A percentile compares a stretch with the other conserved stretches of the same genome.
Evolutionary conservation across 2,113 vertebrate species (phyloP).

Genomic region (Pseudois nayaur): DNA sequence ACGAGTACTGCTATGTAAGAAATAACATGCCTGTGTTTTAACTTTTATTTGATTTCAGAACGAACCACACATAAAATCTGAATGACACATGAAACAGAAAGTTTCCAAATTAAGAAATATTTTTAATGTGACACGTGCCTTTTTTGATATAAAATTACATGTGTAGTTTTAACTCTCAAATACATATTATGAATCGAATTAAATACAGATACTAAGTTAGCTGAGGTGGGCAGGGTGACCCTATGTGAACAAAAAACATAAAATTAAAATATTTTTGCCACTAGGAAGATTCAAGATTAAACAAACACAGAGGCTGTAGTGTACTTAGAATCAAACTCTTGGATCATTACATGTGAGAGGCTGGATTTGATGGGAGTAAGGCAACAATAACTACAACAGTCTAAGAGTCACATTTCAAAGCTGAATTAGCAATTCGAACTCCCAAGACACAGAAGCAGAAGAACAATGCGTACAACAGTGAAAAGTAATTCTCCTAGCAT

Average conservation of each 20-base stretch:
- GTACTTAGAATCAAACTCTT: not conserved
- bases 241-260: not conserved
- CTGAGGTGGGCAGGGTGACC: not conserved
- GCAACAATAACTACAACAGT: not conserved
- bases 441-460: not conserved
- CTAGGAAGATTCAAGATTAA: not conserved
- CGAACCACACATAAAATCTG: not conserved
- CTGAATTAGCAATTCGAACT: not conserved
- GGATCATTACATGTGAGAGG: not conserved
- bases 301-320: not conserved
- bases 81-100: not conserved
- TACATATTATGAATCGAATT: not conserved
- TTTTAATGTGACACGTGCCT: not conserved
- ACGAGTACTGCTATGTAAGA: not conserved
- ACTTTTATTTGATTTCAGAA: not conserved
- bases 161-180: not conserved
- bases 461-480: not conserved
- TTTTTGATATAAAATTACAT: not conserved
- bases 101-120: not conserved
- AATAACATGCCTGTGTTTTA: not conserved
- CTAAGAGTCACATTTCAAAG: not conserved
- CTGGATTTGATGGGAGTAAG: not conserved
- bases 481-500: conserved; percentile 18
- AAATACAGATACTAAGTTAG: not conserved
- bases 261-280: not conserved